These are phyloP conservation scores for Bombus confusus DNA, from an alignment of 1,140 invertebrate species.

Conservation along the genomic window DNA sequence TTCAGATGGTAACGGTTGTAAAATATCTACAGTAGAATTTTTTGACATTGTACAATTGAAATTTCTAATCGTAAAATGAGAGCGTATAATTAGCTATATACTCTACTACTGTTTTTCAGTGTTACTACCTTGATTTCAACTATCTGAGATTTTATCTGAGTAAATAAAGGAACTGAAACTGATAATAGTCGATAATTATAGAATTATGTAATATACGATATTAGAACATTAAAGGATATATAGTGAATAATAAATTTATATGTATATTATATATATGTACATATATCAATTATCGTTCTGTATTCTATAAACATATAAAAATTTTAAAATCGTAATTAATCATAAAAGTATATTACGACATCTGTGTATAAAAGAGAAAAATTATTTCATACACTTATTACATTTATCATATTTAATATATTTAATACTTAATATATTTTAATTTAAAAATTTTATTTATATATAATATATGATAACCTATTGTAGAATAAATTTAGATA, in stretches of 20 bases:
- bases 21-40: not conserved
- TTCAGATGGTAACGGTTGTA: conserved; percentile 8
- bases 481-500: not conserved
- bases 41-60: not conserved
- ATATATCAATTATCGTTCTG: not conserved
- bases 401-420: not conserved
- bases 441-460: not conserved
- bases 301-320: not conserved
- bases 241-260: not conserved
- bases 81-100: not conserved
- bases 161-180: not conserved
- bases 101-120: not conserved
- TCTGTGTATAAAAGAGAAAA: not conserved
- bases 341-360: not conserved
- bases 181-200: not conserved
- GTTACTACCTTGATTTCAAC: not conserved
- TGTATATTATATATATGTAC: not conserved
- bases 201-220: not conserved
- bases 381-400: not conserved
- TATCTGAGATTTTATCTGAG: not conserved
- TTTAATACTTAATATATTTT: not conserved
- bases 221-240: not conserved
- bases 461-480: not conserved
- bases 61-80: not conserved
- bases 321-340: not conserved